Conservation (phyloP, 53 echinoderm and acorn worm genomes). For the Paelopatides confundens region DNA sequence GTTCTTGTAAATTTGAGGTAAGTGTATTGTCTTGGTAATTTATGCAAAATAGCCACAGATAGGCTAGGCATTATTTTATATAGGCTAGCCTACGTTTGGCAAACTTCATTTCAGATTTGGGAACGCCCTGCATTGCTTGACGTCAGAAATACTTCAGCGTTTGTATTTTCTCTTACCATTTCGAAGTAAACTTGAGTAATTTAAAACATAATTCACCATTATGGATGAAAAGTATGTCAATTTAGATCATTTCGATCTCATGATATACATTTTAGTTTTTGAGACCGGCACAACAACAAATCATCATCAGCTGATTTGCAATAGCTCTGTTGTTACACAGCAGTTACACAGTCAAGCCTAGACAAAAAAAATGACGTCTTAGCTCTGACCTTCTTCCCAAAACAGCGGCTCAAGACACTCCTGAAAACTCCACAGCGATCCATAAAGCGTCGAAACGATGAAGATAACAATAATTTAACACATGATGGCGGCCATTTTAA, state of each 20-base stretch:
- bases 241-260: not conserved
- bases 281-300: not conserved
- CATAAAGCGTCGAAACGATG: slow-evolving; percentile 79
- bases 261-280: not conserved
- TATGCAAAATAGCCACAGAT: no score
- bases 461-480: slow-evolving; percentile 83
- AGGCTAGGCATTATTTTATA: no score
- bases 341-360: not conserved
- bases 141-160: not conserved
- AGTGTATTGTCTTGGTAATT: no score
- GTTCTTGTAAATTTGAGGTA: no score
- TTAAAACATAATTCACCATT: no score
- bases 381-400: slow-evolving; percentile 82
- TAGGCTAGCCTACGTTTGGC: not conserved
- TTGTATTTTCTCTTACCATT: not conserved
- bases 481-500: slow-evolving; percentile 90
- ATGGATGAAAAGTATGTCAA: not conserved
- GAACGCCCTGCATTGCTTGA: not conserved
- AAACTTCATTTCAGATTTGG: not conserved
- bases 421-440: slow-evolving; percentile 90
- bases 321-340: not conserved
- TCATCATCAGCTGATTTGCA: not conserved
- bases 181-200: no score
- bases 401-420: slow-evolving; percentile 91
- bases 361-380: slow-evolving; percentile 28